phyloP scores from a whole-genome alignment of 2,888 invertebrate species.

The Sinotaia quadrata region DNA sequence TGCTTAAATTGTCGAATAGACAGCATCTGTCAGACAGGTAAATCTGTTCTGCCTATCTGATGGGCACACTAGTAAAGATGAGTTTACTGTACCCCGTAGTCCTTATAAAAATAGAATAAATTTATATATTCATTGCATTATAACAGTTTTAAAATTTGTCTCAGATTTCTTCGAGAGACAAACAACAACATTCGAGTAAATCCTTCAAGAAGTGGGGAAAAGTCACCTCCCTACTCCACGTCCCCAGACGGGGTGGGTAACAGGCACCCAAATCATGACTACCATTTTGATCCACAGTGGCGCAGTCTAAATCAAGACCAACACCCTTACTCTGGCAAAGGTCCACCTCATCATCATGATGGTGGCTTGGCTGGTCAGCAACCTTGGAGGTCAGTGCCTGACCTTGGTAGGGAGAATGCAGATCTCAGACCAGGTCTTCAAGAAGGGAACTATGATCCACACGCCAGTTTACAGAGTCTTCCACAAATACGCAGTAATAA shows the following conservation, averaged over 20 bases:
- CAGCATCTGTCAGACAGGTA: no score
- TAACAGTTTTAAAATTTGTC: no score
- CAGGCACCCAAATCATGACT: background rate
- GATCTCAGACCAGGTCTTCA: background rate
- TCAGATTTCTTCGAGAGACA: slow-evolving; percentile 40
- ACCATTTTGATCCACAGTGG: slow-evolving; percentile 7
- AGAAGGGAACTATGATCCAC: background rate
- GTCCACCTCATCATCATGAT: background rate
- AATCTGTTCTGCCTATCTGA: no score
- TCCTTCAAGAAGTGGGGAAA: no score
- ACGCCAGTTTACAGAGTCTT: slow-evolving; percentile 18
- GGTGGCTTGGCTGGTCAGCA: background rate
- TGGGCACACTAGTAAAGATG: no score
- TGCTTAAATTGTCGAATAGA: no score
- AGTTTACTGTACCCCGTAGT: no score
- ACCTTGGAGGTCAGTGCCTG: slow-evolving; percentile 18
- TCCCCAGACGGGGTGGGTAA: background rate
- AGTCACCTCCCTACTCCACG: slow-evolving; percentile 12
- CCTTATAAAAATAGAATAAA: no score
- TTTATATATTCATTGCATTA: no score
- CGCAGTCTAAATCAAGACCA: slow-evolving; percentile 9
- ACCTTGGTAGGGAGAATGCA: slow-evolving; percentile 3
- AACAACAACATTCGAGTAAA: slow-evolving; percentile 35
- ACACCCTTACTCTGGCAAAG: background rate
- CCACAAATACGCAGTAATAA: background rate